Conservation (phyloP, 2,113 vertebrate genomes). For the Prunella himalayana region DNA sequence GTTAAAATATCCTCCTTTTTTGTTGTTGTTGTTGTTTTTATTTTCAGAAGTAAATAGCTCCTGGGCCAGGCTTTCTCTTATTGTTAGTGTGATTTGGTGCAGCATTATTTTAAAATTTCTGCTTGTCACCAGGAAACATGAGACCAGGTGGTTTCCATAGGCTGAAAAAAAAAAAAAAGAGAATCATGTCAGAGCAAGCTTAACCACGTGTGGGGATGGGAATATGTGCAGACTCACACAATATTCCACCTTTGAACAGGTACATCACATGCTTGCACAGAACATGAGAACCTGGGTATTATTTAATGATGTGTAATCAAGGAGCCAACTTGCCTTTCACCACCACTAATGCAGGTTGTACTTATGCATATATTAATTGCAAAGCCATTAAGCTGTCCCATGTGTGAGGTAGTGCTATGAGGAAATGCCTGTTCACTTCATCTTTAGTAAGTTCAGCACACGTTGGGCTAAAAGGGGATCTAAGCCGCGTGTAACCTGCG, state of each 20-base stretch:
- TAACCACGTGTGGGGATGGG: neutral
- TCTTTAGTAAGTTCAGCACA: conserved; percentile 33
- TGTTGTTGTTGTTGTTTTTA: neutral
- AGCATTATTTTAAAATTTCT: neutral
- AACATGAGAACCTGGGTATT: neutral
- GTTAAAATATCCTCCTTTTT: neutral
- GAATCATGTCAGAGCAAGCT: neutral
- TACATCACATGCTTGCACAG: accelerated
- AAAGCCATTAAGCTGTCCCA: conserved; percentile 63
- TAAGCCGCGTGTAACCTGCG: conserved; percentile 2
- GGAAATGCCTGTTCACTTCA: conserved; percentile 57
- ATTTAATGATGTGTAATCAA: conserved; percentile 35
- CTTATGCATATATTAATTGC: conserved; percentile 67
- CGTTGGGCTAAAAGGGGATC: conserved; percentile 42
- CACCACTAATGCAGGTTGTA: conserved; percentile 56
- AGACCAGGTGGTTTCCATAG: neutral
- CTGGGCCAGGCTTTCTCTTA: neutral
- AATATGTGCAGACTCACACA: neutral
- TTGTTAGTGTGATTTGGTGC: neutral
- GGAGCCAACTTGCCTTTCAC: conserved; percentile 39
- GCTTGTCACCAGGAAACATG: neutral
- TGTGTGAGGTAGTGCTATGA: conserved; percentile 23
- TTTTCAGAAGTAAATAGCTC: conserved; percentile 12
- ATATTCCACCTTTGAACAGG: neutral
- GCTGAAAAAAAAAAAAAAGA: neutral